These are phyloP conservation scores for Syngnathus rostellatus DNA, from an alignment of 2,797 vertebrate species.

Conservation along the genomic window DNA sequence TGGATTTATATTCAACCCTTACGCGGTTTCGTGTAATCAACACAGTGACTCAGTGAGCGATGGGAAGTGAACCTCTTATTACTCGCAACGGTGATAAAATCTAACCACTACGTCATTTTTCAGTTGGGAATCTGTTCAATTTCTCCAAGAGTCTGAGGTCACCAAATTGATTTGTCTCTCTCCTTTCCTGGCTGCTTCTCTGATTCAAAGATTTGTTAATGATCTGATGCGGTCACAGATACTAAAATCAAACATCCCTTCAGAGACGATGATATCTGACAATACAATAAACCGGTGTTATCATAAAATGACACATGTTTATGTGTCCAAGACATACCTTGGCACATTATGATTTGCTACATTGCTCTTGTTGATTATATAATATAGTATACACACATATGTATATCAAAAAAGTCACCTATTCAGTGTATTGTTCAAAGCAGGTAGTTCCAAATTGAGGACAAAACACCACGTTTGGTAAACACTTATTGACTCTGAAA, in stretches of 20 bases:
- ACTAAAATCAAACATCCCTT: slow-evolving; percentile 53
- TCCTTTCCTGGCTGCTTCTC: slow-evolving; percentile 48
- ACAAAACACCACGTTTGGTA: not conserved
- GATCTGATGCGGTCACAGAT: slow-evolving; percentile 66
- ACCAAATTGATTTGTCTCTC: slow-evolving; percentile 59
- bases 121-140: slow-evolving; percentile 23
- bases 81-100: slow-evolving; percentile 8
- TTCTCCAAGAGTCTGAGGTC: slow-evolving; percentile 34
- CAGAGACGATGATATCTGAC: slow-evolving; percentile 36
- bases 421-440: not conserved
- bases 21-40: not conserved
- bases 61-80: slow-evolving; percentile 10
- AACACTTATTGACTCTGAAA: not conserved
- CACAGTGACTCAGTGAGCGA: slow-evolving; percentile 14
- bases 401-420: too few species aligned
- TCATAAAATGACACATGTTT: not conserved
- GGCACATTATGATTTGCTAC: too few species aligned
- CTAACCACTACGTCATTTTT: slow-evolving; percentile 30
- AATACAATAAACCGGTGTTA: slow-evolving; percentile 1
- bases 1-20: not conserved
- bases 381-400: too few species aligned
- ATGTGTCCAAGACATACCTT: not conserved
- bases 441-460: not conserved
- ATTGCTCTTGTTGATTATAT: too few species aligned
- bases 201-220: slow-evolving; percentile 57